Evolutionary conservation across 2,113 vertebrate species (phyloP), one percentile per base, ranked within the genome.

Genomic region (Trachemys scripta): DNA sequence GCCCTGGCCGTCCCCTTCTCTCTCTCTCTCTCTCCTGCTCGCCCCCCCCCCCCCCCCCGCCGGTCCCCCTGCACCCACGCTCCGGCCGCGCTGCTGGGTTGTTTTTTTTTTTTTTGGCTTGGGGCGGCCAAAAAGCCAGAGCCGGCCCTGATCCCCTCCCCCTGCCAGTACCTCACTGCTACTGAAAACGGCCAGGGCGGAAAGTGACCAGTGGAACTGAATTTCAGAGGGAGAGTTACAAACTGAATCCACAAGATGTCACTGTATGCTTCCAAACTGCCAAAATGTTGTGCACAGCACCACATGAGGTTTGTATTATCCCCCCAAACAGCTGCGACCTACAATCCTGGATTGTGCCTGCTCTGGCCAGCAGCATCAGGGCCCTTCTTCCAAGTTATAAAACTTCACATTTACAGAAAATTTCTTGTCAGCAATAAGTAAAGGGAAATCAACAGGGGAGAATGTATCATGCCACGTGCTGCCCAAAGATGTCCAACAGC

Each of bases 181-280:
- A 45, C 31, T 75, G 49, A 51, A 3, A 2, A 42, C 10, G 3
- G 1, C 13, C 7, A 7, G 27, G 1, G 10, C 54, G 19, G 4
- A 38, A 17, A 49, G 45, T 0, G 0, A 22, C 5, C 49, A 69
- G 5, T 12, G 38, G 89, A 92, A 93, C 35, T 16, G 25, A 80
- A 27, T 47, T 83, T 17, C 62, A 75, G 16, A 1, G 3, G 88
- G 13, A 29, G 20, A n/a, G 7, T 82, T 97, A 75, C 50, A 8
- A 4, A 56, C 27, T 2, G 62, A 86, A 59, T 20, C 97, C 98
- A 98, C 97, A 87, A 98, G 98, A 95, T 98, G 98, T 98, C 98
- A 97, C 87, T 96, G 19, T 92, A 10, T 89, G n/a, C 82, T 75
- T 89, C 89, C 35, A 20, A 94, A 94, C 10, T 22, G 50, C 2